These are phyloP conservation scores for Brienomyrus longianalis DNA, from an alignment of 2,113 vertebrate genomes.

Conservation along the genomic window DNA sequence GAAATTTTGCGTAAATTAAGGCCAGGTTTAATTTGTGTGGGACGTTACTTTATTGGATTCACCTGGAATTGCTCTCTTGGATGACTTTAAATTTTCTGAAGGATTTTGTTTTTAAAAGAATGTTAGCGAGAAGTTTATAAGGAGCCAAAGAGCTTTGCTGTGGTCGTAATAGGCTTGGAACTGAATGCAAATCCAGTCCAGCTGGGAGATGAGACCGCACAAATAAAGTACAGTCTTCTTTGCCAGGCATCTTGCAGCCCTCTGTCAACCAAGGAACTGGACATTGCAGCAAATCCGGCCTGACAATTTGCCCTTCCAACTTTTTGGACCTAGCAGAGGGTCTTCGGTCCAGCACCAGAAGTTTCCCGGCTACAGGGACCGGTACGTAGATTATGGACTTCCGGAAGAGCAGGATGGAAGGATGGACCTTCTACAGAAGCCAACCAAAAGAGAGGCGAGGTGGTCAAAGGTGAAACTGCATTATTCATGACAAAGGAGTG, in stretches of 20 bases:
- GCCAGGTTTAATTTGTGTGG: neutral
- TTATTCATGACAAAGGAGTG: slow-evolving; percentile 47
- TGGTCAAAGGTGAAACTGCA: slow-evolving; percentile 57
- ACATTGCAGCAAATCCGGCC: neutral
- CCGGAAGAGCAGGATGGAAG: neutral
- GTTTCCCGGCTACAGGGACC: neutral
- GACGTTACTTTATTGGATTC: neutral
- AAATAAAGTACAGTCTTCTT: neutral
- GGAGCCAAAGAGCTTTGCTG: slow-evolving; percentile 8
- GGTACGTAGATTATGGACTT: neutral
- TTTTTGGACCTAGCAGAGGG: neutral
- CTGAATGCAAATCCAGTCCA: slow-evolving; percentile 7
- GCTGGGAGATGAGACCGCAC: slow-evolving; percentile 1
- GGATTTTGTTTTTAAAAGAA: neutral
- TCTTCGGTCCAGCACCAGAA: neutral
- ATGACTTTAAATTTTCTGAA: neutral
- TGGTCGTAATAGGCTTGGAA: neutral
- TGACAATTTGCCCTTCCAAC: neutral
- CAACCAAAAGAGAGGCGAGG: slow-evolving; percentile 33
- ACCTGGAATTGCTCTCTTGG: neutral
- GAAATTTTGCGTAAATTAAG: neutral
- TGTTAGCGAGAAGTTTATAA: neutral
- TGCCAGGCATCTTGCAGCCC: neutral
- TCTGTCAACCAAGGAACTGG: neutral
- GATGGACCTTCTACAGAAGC: neutral